Evolutionary conservation across 2,113 vertebrate species (phyloP).

Genomic region (Otis tarda): DNA sequence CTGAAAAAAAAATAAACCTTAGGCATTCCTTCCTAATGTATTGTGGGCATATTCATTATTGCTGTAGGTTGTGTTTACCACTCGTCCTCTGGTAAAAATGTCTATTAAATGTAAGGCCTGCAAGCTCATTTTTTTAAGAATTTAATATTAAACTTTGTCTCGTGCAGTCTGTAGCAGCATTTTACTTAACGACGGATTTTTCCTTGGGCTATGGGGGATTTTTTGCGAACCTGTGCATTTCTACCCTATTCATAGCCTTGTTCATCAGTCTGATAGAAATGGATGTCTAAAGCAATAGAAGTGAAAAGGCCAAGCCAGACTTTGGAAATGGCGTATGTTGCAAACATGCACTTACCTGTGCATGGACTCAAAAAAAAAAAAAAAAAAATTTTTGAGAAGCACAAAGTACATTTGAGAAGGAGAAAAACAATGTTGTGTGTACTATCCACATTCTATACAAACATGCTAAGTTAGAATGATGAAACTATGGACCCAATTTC

Average conservation of each 20-base stretch:
- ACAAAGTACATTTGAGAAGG: not conserved
- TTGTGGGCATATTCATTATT: not conserved
- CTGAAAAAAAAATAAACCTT: not conserved
- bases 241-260: not conserved
- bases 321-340: not conserved
- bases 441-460: not conserved
- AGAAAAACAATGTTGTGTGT: not conserved
- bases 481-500: not conserved
- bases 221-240: not conserved
- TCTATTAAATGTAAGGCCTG: not conserved
- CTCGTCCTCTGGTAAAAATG: not conserved
- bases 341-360: not conserved
- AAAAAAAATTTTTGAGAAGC: not conserved
- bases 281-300: not conserved
- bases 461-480: not conserved
- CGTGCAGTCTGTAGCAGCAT: not conserved
- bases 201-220: not conserved
- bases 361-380: not conserved
- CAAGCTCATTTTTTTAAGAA: not conserved
- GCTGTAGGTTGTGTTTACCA: not conserved
- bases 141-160: not conserved
- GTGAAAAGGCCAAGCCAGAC: not conserved
- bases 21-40: not conserved
- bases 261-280: not conserved
- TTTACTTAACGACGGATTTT: not conserved